phyloP scores from a whole-genome alignment of 2,888 invertebrate genomes.

The Lasioglossum lativentre region DNA sequence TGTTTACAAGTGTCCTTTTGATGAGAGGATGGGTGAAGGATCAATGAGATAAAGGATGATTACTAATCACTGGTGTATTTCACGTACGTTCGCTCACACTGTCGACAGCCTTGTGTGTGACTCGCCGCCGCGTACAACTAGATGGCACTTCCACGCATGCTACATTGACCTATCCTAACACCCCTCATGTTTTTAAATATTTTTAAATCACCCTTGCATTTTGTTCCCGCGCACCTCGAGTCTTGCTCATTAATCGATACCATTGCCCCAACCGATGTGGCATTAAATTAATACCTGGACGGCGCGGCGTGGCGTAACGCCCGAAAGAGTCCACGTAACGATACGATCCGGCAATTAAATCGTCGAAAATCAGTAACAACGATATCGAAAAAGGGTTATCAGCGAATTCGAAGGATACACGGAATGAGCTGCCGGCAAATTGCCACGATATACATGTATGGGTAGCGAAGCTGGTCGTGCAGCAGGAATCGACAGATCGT shows the following conservation, averaged over 20 bases:
- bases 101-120: no score
- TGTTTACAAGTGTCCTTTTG: no score
- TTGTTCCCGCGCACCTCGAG: not conserved
- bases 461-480: slow-evolving; percentile 25
- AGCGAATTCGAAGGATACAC: slow-evolving; percentile 35
- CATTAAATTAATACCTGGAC: slow-evolving; percentile 25
- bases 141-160: no score
- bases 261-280: not conserved
- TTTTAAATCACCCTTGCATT: slow-evolving; percentile 2
- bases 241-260: slow-evolving; percentile 7
- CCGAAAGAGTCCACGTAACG: slow-evolving; percentile 11
- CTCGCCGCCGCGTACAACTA: no score
- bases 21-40: no score
- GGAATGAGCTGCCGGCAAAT: slow-evolving; percentile 42
- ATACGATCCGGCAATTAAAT: slow-evolving; percentile 40
- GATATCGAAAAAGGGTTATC: slow-evolving; percentile 50
- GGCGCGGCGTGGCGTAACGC: not conserved
- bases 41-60: no score
- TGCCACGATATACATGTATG: slow-evolving; percentile 6
- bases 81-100: no score
- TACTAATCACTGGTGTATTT: no score
- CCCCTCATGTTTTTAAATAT: not conserved
- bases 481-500: slow-evolving; percentile 65
- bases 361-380: slow-evolving; percentile 27
- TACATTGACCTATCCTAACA: no score